A percentile compares a stretch with the other conserved stretches of the same genome.
phyloP scores from a whole-genome alignment of 2,888 invertebrate species.

The Anticlea derivata region DNA sequence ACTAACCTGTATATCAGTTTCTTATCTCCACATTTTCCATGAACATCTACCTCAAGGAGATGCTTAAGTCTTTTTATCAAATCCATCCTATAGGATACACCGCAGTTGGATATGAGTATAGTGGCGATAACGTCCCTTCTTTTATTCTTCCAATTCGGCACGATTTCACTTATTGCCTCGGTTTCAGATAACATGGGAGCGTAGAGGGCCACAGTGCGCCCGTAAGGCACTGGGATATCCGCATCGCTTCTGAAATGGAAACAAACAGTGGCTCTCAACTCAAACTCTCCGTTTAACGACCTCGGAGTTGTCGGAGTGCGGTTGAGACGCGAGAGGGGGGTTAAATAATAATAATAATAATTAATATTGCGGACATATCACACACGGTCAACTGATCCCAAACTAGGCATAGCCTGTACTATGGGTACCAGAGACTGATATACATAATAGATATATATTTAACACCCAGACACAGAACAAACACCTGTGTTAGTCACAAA shows the following conservation, averaged over 20 bases:
- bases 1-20: conserved; percentile 33
- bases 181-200: background rate
- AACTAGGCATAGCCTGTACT: no score
- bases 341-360: no score
- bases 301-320: no score
- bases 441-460: no score
- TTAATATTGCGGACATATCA: no score
- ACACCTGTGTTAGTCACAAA: no score
- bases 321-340: no score
- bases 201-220: conserved; percentile 73
- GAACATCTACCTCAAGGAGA: conserved; percentile 83
- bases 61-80: conserved; percentile 82
- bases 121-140: conserved; percentile 72
- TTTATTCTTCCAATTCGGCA: conserved; percentile 73
- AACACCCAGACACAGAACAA: no score
- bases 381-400: no score
- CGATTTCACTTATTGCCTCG: conserved; percentile 40
- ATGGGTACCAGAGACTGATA: no score
- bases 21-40: conserved; percentile 79
- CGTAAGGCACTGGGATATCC: conserved; percentile 87
- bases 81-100: conserved; percentile 71
- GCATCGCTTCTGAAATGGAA: conserved; percentile 78
- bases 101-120: conserved; percentile 85
- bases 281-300: no score
- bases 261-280: no score